A percentile compares a stretch with the other conserved stretches of the same genome.
Evolutionary conservation across 1,140 invertebrate species (phyloP).

Genomic region (Muscidifurax raptorellus): DNA sequence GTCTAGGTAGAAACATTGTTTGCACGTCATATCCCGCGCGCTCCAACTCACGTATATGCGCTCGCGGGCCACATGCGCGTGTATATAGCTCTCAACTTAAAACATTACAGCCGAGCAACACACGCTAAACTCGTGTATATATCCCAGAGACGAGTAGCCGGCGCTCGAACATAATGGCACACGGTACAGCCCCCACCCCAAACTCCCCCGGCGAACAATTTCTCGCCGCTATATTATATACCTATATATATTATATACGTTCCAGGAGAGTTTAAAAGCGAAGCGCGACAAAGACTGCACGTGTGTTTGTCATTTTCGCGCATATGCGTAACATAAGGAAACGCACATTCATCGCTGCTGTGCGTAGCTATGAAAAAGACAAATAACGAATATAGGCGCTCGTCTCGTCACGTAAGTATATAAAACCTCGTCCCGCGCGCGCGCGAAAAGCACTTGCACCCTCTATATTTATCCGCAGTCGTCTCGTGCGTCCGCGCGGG

Average conservation of each 20-base stretch:
- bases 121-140: background rate
- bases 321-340: no score
- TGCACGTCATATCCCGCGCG: slow-evolving; percentile 14
- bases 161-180: background rate
- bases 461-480: slow-evolving; percentile 39
- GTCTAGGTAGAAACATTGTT: slow-evolving; percentile 9
- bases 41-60: background rate
- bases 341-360: background rate
- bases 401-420: background rate
- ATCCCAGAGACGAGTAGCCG: background rate
- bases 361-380: slow-evolving; percentile 23
- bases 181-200: background rate
- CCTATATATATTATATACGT: no score
- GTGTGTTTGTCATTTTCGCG: background rate
- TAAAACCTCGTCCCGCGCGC: slow-evolving; percentile 22
- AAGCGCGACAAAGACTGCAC: background rate
- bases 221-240: no score
- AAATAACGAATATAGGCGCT: background rate
- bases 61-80: background rate
- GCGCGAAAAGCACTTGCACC: slow-evolving; percentile 29
- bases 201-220: background rate
- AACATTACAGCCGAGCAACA: background rate
- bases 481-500: slow-evolving; percentile 12
- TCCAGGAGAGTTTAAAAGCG: background rate
- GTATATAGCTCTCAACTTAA: slow-evolving; percentile 7